Conservation (phyloP, 2,888 invertebrate genomes). For the Polymixis lichenea region DNA sequence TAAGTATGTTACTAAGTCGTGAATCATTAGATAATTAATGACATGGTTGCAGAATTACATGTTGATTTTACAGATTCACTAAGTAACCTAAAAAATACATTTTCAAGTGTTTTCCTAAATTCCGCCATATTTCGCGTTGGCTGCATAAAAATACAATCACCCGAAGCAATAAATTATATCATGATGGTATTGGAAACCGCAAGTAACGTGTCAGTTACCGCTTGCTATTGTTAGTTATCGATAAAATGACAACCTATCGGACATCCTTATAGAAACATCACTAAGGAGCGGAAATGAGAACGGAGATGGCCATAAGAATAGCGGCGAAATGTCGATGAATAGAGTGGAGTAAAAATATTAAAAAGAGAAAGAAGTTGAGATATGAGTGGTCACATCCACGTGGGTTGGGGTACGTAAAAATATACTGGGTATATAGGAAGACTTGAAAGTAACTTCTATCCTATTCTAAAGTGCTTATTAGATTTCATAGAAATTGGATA, state of each 20-base stretch:
- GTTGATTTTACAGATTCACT: background rate
- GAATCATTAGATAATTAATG: conserved; percentile 6
- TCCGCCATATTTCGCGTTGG: background rate
- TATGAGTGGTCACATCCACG: background rate
- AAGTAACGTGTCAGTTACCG: conserved; percentile 5
- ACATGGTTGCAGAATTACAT: conserved; percentile 29
- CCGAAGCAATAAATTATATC: conserved; percentile 18
- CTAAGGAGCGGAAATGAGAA: conserved; percentile 22
- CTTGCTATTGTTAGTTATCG: conserved; percentile 17
- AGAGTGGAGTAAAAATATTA: background rate
- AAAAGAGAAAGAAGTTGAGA: background rate
- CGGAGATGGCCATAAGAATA: conserved; percentile 15
- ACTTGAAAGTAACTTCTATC: too few relatives aligned
- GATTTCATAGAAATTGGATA: too few relatives aligned
- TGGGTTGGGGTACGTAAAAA: background rate
- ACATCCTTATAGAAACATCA: conserved; percentile 22
- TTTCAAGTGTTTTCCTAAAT: background rate
- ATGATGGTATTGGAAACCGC: conserved; percentile 4
- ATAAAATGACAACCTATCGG: conserved; percentile 22
- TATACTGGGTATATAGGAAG: background rate
- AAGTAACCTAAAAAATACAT: background rate
- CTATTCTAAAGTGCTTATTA: too few relatives aligned
- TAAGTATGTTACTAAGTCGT: conserved; percentile 26
- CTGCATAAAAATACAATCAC: background rate
- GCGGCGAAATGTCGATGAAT: background rate